These are phyloP conservation scores for Amblyjoppa proteus DNA, from an alignment of 2,888 invertebrate genomes.

Conservation along the genomic window DNA sequence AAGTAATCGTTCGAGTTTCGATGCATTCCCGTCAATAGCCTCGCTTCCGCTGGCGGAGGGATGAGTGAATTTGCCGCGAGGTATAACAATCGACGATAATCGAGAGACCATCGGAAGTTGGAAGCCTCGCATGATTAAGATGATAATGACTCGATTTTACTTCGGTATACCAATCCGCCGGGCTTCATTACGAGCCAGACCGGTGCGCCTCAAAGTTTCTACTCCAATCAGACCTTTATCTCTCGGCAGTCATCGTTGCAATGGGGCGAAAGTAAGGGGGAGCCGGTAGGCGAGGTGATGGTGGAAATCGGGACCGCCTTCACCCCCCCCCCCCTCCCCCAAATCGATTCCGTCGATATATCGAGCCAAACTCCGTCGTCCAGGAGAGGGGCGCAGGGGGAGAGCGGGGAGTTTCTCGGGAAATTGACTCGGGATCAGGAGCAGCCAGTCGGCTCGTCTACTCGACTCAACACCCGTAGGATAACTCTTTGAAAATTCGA, in stretches of 20 bases:
- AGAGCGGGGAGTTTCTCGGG: constrained; percentile 73
- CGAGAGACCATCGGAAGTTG: constrained; percentile 61
- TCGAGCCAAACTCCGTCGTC: constrained; percentile 74
- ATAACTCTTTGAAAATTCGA: constrained; percentile 73
- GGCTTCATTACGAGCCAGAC: constrained; percentile 79
- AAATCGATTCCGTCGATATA: constrained; percentile 74
- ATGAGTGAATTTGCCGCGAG: constrained; percentile 38
- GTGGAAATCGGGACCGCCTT: constrained; percentile 32
- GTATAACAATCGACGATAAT: constrained; percentile 60
- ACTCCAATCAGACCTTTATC: constrained; percentile 77
- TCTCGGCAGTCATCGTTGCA: constrained; percentile 68
- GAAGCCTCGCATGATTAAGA: constrained; percentile 78
- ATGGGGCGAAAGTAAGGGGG: constrained; percentile 60
- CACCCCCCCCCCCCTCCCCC: not conserved
- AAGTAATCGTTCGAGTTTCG: constrained; percentile 44
- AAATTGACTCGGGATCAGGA: constrained; percentile 70
- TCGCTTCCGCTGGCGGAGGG: not conserved
- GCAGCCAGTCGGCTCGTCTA: constrained; percentile 67
- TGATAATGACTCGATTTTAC: constrained; percentile 76
- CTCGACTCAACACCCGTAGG: constrained; percentile 67
- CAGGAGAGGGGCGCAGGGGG: constrained; percentile 55
- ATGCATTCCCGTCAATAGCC: constrained; percentile 1
- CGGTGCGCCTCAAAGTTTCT: constrained; percentile 77
- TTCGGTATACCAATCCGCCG: constrained; percentile 70
- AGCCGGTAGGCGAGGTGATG: constrained; percentile 49